Base-by-base conservation (phyloP, 2,113 vertebrate genomes). In the Stomatorhinus ivindoensis region DNA sequence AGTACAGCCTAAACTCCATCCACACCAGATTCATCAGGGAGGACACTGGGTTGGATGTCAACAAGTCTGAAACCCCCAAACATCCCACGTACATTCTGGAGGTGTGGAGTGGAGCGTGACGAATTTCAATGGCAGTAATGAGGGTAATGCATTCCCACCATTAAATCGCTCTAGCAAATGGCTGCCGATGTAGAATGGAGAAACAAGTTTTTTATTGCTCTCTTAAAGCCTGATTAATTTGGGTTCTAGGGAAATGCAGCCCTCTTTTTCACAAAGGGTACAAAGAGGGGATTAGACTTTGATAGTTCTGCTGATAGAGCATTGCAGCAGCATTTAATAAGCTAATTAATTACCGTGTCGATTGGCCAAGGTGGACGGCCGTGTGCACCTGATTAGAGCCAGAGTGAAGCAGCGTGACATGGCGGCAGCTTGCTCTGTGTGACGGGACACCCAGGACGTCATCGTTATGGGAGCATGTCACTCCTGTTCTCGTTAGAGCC, bases 281-380 rank as follows among this genome's bases (percentile, higher is more conserved):
- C 87, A 87, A 89, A 86, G 87, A 11, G 19, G 35, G 82, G 58
- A 92, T 94, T 92, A 94, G 92, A 89, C 90, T 93, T 92, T 93
- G 93, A 95, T 94, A 88, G 92, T 92, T 94, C 91, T 94, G 93
- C 94, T 93, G 94, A 94, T 93, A 90, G 92, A 90, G 92, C 92
- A 92, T 89, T 94, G 90, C 91, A 0, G 88, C 50, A 88, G 91
- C 92, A 93, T 93, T 95, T 95, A 94, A 94, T 93, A 92, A 94
- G 91, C 91, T 92, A 93, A 92, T 95, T 94, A 95, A 93, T 92
- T 92, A 92, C 88, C 89, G 90, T 90, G 92, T 93, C 92, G 92
- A 89, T 89, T 92, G 92, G 93, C 91, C 92, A 94, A 92, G 92
- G 93, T 93, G 92, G 91, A 90, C 17, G 86, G 91, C 91, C 92